A percentile compares a stretch with the other conserved stretches of the same genome.
phyloP scores from a whole-genome alignment of 2,113 vertebrate genomes.

The Lampris megalopsis region DNA sequence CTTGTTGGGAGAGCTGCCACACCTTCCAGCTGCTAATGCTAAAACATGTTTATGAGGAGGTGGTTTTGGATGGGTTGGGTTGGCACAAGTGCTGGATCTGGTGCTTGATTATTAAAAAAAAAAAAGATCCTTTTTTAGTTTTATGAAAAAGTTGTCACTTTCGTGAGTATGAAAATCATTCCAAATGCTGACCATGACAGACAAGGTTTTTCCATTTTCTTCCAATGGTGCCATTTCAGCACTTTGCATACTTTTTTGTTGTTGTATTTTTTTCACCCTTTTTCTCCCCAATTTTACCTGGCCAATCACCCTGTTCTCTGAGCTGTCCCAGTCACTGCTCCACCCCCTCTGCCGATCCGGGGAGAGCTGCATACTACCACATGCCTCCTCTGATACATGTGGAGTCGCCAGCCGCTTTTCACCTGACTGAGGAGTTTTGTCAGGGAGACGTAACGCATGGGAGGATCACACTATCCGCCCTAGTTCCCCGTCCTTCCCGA shows the following conservation, averaged over 20 bases:
- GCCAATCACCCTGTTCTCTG: too few relatives aligned
- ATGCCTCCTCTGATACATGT: too few relatives aligned
- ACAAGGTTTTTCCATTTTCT: background rate
- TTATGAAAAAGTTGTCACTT: background rate
- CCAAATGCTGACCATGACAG: background rate
- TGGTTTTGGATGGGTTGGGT: background rate
- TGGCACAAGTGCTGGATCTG: background rate
- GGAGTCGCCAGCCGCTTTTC: too few relatives aligned
- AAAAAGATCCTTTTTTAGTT: background rate
- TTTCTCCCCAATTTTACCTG: too few relatives aligned
- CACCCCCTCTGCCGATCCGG: too few relatives aligned
- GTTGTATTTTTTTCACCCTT: background rate
- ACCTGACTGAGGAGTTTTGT: too few relatives aligned
- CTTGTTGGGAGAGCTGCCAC: conserved; percentile 17
- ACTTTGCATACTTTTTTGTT: conserved; percentile 3
- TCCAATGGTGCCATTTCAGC: background rate
- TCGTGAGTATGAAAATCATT: background rate
- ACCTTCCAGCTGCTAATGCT: conserved; percentile 28
- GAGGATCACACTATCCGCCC: too few relatives aligned
- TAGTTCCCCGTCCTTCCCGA: too few relatives aligned
- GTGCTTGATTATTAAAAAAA: background rate
- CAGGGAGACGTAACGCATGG: too few relatives aligned
- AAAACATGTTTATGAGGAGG: background rate
- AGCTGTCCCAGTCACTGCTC: too few relatives aligned
- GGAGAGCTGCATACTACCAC: too few relatives aligned